Evolutionary conservation across 1,140 invertebrate species (phyloP).

Genomic region (Camponotus pennsylvanicus): DNA sequence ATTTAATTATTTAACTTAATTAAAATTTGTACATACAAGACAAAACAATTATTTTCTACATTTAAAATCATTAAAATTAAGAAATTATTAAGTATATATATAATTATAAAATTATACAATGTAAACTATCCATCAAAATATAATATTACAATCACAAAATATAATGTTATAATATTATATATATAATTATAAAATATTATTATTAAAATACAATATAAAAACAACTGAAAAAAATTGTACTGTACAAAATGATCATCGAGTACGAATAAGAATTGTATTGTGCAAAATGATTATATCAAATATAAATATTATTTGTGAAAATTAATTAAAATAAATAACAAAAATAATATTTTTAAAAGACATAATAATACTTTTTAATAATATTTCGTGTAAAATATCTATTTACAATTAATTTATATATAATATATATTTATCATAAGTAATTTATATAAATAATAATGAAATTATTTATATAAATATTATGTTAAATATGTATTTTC

Average conservation of each 20-base stretch:
- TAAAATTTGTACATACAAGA: not conserved
- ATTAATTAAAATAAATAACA: not conserved
- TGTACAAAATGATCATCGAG: not conserved
- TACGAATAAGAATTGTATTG: not conserved
- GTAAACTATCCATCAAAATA: too few species aligned
- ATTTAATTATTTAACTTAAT: constrained; percentile 11
- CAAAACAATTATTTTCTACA: not conserved
- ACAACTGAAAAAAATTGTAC: not conserved
- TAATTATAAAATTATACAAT: not conserved
- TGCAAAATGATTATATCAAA: not conserved
- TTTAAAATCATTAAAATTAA: not conserved
- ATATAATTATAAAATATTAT: constrained; percentile 14
- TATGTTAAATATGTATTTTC: not conserved
- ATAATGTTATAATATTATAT: too few species aligned
- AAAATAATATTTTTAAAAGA: not conserved
- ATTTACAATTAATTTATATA: too few species aligned
- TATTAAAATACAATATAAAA: not conserved
- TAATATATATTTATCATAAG: too few species aligned
- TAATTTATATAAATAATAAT: too few species aligned
- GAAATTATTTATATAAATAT: too few species aligned
- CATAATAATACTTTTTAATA: too few species aligned
- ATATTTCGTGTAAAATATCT: too few species aligned
- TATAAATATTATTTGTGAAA: not conserved
- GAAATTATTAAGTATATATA: not conserved
- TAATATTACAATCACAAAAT: too few species aligned